Percentiles rank a stretch among this genome's conserved stretches.
These are phyloP conservation scores for Chironomus tentans DNA, from an alignment of 2,888 invertebrate species.

Conservation along the genomic window DNA sequence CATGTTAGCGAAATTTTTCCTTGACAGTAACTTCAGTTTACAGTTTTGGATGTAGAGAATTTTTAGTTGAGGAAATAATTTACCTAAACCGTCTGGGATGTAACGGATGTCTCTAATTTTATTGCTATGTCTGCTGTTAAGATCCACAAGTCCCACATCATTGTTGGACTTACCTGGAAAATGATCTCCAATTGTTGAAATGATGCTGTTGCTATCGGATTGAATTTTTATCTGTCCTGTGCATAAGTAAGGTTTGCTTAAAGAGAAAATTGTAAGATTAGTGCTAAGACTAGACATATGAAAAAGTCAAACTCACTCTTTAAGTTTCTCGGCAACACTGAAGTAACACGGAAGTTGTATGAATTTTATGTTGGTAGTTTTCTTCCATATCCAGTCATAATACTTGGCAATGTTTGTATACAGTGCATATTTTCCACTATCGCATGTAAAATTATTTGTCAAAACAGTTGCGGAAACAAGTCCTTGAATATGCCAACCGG, in stretches of 20 bases:
- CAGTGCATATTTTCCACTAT: not conserved
- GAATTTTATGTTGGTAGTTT: not conserved
- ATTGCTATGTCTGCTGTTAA: not conserved
- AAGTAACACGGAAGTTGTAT: not conserved
- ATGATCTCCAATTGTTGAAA: not conserved
- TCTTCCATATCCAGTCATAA: not conserved
- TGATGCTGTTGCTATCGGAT: not conserved
- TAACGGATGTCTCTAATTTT: not conserved
- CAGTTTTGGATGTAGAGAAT: not conserved
- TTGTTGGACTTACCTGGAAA: not conserved
- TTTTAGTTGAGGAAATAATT: not conserved
- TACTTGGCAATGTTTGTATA: not conserved
- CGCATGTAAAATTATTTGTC: not conserved
- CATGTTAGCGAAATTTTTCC: not conserved
- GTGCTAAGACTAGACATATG: not conserved
- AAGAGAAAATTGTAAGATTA: not conserved
- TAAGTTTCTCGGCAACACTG: not conserved
- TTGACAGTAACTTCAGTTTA: not conserved
- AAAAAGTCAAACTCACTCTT: not conserved
- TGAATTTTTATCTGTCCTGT: not conserved
- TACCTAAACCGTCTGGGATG: not conserved
- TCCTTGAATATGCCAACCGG: not conserved
- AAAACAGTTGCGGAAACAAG: not conserved
- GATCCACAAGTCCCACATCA: not conserved
- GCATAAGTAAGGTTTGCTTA: not conserved